Evolutionary conservation across 2,888 invertebrate genomes (phyloP).

Genomic region (Danaus chrysippus): DNA sequence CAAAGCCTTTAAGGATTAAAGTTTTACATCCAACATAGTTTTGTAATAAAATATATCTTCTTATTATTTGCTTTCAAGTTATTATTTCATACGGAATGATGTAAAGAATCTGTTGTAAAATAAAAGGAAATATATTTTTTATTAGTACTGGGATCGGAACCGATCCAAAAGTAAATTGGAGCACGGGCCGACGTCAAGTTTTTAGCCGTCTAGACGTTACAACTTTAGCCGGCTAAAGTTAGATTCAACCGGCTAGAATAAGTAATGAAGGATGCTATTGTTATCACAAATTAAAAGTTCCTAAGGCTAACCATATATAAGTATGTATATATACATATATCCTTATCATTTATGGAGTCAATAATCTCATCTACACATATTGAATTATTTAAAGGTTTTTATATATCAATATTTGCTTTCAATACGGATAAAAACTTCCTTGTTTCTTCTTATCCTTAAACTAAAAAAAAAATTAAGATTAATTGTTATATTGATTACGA

Average conservation of each 20-base stretch:
- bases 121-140: neutral
- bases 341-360: too few relatives aligned
- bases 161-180: slow-evolving; percentile 16
- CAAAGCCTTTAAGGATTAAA: too few relatives aligned
- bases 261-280: neutral
- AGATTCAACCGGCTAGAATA: slow-evolving; percentile 3
- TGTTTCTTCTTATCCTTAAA: too few relatives aligned
- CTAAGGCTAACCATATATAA: slow-evolving; percentile 12
- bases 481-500: too few relatives aligned
- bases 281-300: neutral
- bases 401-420: too few relatives aligned
- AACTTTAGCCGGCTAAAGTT: slow-evolving; percentile 12
- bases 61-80: neutral
- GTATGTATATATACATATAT: too few relatives aligned
- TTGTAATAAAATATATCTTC: too few relatives aligned
- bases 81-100: neutral
- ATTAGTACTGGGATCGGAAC: slow-evolving; percentile 1
- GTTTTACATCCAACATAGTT: too few relatives aligned
- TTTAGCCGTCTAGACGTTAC: slow-evolving; percentile 21
- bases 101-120: neutral
- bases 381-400: too few relatives aligned
- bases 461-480: too few relatives aligned
- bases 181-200: slow-evolving; percentile 1
- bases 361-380: too few relatives aligned
- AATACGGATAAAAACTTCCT: too few relatives aligned